These are phyloP conservation scores for Bombus pascuorum DNA, from an alignment of 1,140 invertebrate genomes.

Conservation along the genomic window DNA sequence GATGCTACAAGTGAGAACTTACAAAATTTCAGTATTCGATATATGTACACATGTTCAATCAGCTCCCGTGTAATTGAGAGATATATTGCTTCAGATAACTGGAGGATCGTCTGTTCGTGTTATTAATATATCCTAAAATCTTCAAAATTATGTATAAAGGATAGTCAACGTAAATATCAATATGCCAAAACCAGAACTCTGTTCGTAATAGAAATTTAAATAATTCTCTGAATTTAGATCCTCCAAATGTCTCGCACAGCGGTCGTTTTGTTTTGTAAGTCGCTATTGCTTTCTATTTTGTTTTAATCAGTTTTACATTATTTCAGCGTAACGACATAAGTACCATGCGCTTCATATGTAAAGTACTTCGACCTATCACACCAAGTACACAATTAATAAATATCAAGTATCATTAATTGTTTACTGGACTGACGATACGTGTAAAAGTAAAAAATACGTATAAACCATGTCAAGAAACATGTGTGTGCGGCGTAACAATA, in stretches of 20 bases:
- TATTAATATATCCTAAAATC: not conserved
- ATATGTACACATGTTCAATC: not conserved
- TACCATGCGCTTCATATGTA: conserved; percentile 40
- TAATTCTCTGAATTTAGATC: not conserved
- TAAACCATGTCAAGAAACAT: not conserved
- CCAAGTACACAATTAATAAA: conserved; percentile 44
- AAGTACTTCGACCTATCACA: conserved; percentile 61
- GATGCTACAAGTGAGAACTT: not conserved
- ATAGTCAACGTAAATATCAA: not conserved
- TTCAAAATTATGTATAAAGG: not conserved
- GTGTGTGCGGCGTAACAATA: conserved; percentile 16
- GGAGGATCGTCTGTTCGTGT: not conserved
- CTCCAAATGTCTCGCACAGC: not conserved
- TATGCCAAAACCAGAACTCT: not conserved
- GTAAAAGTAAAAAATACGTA: conserved; percentile 35
- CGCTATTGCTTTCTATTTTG: conserved; percentile 14
- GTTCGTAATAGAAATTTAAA: not conserved
- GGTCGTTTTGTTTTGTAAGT: not conserved
- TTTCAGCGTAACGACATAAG: conserved; percentile 41
- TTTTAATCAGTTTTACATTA: conserved; percentile 1
- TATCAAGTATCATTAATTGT: conserved; percentile 22
- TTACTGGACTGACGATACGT: conserved; percentile 35
- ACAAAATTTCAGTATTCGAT: not conserved
- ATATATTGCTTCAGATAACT: not conserved
- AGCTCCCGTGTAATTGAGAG: not conserved